Evolutionary conservation across 2,888 invertebrate genomes (phyloP), one percentile per base, ranked within the genome.

Genomic region (Eristalis tenax): DNA sequence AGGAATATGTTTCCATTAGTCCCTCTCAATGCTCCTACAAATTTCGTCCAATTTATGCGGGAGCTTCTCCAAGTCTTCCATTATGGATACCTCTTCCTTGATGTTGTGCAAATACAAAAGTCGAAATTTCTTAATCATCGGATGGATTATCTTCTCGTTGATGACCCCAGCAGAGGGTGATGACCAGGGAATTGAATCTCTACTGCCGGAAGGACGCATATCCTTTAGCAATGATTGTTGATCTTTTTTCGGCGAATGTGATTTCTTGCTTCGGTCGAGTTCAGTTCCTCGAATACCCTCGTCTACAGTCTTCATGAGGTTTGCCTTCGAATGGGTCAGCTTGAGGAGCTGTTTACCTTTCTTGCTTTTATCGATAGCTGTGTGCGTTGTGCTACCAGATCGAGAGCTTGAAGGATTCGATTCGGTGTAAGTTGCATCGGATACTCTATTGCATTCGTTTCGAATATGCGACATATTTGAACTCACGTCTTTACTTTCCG

Each of bases 1-100:
- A 32, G 5, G 4, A 32, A 32, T 10, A 13, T 13, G n/a, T 50
- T 18, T 2, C 5, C 6, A 35, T 23, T 59, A 50, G 22, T 80
- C 80, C 32, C 28, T 81, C 28, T 83, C 79, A 18, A 79, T 75
- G 70, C 74, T 65, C 13, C 63, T 61, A 22, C 80, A 91, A 5
- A 91, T 85, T 8, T 90, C 89, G n/a, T 89, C 90, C 1, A 92
- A 88, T 57, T 89, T 78, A 6, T 81, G 80, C 1, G 92, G 91
- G 73, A 92, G 65, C 2, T 70, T 87, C 40, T 90, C 90, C 65
- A 92, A 76, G 26, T 91, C 91, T 43, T 92, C 90, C 89, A 92
- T 89, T 0, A 92, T 81, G 0, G 89, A 75, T 88, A 91, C 90
- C 80, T 92, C 91, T 57, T 91, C 91, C 6, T 89, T 89, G 2